Evolutionary conservation across 2,113 vertebrate genomes (phyloP).

Genomic region (Narcine bancroftii): DNA sequence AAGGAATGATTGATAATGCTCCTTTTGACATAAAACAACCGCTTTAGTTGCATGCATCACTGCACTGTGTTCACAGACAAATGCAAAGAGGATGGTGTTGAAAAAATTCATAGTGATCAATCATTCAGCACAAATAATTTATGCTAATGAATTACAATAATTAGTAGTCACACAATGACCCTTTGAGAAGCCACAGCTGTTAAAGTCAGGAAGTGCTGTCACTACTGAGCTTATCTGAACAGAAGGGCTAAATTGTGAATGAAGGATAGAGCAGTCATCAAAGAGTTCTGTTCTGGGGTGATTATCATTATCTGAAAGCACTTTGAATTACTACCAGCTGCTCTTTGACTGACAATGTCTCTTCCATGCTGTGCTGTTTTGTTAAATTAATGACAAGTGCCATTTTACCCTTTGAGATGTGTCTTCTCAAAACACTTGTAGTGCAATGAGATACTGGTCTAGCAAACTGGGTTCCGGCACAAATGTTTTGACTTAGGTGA

Average conservation of each 20-base stretch:
- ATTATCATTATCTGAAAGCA: conserved; percentile 72
- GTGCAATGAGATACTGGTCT: conserved; percentile 44
- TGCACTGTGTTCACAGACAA: conserved; percentile 25
- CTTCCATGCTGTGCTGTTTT: conserved; percentile 73
- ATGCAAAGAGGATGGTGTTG: conserved; percentile 33
- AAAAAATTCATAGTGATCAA: conserved; percentile 57
- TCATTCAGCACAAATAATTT: conserved; percentile 94
- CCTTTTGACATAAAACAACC: conserved; percentile 33
- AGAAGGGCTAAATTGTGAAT: conserved; percentile 73
- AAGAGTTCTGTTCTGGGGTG: conserved; percentile 64
- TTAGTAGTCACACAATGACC: conserved; percentile 95
- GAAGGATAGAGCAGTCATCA: conserved; percentile 68
- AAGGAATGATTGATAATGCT: background rate
- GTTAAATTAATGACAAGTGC: conserved; percentile 70
- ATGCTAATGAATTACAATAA: conserved; percentile 98
- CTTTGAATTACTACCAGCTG: conserved; percentile 74
- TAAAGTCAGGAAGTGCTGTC: conserved; percentile 89
- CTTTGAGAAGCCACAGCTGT: conserved; percentile 95
- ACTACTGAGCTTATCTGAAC: conserved; percentile 81
- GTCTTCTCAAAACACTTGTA: conserved; percentile 63
- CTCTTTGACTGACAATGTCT: conserved; percentile 59
- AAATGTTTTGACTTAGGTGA: conserved; percentile 1
- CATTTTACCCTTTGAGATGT: conserved; percentile 67
- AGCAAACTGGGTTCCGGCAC: conserved; percentile 29
- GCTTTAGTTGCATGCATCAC: conserved; percentile 24